Conservation (phyloP, 2,888 invertebrate genomes). For the Drosophila putrida region DNA sequence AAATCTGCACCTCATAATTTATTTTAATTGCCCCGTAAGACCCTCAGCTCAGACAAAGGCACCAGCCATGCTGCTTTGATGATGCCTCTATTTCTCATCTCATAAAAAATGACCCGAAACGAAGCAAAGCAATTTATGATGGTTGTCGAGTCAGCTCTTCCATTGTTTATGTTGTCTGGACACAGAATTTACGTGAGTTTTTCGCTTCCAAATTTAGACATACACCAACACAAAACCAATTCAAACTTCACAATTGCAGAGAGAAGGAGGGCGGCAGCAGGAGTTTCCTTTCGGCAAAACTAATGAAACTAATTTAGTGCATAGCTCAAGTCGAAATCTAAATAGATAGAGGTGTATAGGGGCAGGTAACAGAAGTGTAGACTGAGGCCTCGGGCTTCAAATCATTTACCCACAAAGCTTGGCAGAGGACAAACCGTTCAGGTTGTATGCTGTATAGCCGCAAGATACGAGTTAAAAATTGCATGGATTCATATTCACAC, state of each 20-base stretch:
- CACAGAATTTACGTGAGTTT: slow-evolving; percentile 72
- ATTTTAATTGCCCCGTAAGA: slow-evolving; percentile 83
- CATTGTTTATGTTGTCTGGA: slow-evolving; percentile 80
- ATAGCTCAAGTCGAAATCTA: slow-evolving; percentile 63
- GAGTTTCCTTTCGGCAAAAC: slow-evolving; percentile 35
- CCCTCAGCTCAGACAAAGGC: slow-evolving; percentile 51
- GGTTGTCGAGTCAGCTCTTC: slow-evolving; percentile 33
- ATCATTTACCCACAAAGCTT: slow-evolving; percentile 71
- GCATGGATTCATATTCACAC: slow-evolving; percentile 24
- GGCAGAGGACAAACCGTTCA: slow-evolving; percentile 26
- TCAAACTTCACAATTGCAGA: slow-evolving; percentile 46
- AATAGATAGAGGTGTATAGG: slow-evolving; percentile 7
- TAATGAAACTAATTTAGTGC: slow-evolving; percentile 79
- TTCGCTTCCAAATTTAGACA: slow-evolving; percentile 45
- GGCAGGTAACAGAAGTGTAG: slow-evolving; percentile 2
- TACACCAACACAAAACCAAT: slow-evolving; percentile 44
- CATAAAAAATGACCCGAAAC: slow-evolving; percentile 69
- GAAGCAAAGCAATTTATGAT: slow-evolving; percentile 77
- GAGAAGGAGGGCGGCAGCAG: background rate
- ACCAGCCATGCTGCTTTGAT: slow-evolving; percentile 35
- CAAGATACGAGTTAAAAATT: slow-evolving; percentile 53
- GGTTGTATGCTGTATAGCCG: slow-evolving; percentile 29
- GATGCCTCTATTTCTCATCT: slow-evolving; percentile 13
- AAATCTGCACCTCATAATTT: slow-evolving; percentile 84
- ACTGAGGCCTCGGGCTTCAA: slow-evolving; percentile 53